Conservation (phyloP, 2,888 invertebrate genomes). For the Lasioglossum vierecki region DNA sequence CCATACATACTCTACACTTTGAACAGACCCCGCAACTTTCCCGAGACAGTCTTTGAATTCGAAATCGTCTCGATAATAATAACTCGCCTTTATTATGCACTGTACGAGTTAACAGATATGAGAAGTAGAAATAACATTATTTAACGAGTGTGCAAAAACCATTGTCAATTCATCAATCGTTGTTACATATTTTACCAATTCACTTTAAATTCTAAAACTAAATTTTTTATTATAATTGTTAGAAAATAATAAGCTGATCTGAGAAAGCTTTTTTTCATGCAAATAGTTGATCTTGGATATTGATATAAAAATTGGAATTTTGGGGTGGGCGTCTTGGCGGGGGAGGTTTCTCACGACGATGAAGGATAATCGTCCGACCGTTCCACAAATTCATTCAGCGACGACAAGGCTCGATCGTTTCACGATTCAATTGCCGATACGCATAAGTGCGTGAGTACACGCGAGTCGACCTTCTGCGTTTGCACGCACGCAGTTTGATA, state of each 20-base stretch:
- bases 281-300: background rate
- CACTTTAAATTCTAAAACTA: background rate
- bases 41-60: background rate
- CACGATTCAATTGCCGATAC: conserved; percentile 67
- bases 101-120: background rate
- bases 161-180: background rate
- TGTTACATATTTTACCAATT: too few species aligned
- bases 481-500: conserved; percentile 56
- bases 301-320: background rate
- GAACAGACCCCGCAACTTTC: background rate
- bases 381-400: conserved; percentile 55
- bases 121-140: background rate
- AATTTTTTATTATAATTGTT: background rate
- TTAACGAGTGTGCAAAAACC: background rate
- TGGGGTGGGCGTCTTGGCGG: background rate
- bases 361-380: conserved; percentile 25
- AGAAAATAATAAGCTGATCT: background rate
- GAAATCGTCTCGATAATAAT: background rate
- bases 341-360: background rate
- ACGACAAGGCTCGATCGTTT: conserved; percentile 63
- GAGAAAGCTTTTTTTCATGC: background rate
- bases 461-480: conserved; percentile 60
- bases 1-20: background rate
- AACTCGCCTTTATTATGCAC: background rate
- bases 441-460: conserved; percentile 69